Conservation (phyloP, 2,113 vertebrate species). For the Uria aalge region DNA sequence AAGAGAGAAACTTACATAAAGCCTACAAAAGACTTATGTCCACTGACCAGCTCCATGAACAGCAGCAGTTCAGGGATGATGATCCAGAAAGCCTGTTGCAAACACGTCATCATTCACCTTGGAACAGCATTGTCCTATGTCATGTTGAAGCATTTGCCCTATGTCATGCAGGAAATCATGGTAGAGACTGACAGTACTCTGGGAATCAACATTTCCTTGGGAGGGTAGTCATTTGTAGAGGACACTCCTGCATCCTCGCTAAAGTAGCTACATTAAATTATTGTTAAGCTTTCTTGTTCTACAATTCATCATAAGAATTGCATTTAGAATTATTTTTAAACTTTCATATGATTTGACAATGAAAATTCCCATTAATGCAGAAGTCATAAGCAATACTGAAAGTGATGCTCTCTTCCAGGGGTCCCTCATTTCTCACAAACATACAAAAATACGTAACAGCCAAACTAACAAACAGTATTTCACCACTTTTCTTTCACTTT, state of each 20-base stretch:
- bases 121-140: neutral
- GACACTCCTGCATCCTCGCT: neutral
- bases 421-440: slow-evolving; percentile 54
- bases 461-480: slow-evolving; percentile 85
- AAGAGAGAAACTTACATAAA: neutral
- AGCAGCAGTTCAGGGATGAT: neutral
- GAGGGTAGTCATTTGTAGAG: neutral
- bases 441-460: slow-evolving; percentile 56
- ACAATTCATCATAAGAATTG: neutral
- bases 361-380: slow-evolving; percentile 23
- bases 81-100: neutral
- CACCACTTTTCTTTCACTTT: slow-evolving; percentile 82
- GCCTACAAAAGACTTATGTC: neutral
- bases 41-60: neutral
- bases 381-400: neutral
- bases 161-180: neutral
- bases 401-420: neutral
- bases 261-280: neutral
- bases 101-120: neutral
- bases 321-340: slow-evolving; percentile 36
- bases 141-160: neutral
- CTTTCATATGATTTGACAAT: slow-evolving; percentile 21
- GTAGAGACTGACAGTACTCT: neutral
- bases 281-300: neutral
- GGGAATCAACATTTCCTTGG: neutral